Percentiles rank a stretch among this genome's conserved stretches.
Conservation (phyloP, 2,113 vertebrate genomes). For the Corythornis madagascariensis region DNA sequence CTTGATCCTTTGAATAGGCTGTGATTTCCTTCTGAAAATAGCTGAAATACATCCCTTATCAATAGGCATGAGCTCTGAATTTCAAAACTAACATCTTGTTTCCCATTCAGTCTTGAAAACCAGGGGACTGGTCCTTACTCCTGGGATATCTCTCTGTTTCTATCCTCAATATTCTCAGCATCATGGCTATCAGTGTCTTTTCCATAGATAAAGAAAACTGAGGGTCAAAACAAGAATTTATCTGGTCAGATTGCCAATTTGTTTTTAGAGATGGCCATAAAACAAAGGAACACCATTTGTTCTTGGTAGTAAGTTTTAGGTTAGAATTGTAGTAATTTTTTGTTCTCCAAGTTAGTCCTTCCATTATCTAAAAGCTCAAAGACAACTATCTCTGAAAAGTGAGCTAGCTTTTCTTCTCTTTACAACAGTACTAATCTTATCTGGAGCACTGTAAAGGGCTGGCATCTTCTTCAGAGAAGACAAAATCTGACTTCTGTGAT, state of each 20-base stretch:
- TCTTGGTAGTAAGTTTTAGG: not conserved
- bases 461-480: not conserved
- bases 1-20: not conserved
- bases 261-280: not conserved
- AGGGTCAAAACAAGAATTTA: not conserved
- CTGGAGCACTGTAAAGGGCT: not conserved
- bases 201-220: not conserved
- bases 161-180: not conserved
- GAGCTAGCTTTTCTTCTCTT: not conserved
- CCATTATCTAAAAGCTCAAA: not conserved
- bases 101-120: not conserved
- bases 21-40: not conserved
- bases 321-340: not conserved
- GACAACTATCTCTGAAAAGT: not conserved
- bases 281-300: not conserved
- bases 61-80: not conserved
- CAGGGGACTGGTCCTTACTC: not conserved
- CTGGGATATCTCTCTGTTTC: not conserved
- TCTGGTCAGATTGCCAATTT: not conserved
- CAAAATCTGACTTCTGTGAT: not conserved
- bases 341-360: not conserved
- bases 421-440: not conserved
- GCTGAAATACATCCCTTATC: not conserved
- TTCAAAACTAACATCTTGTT: not conserved
- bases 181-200: rapidly evolving